Conservation (phyloP, 1,140 invertebrate species). For the Anoplophora glabripennis region DNA sequence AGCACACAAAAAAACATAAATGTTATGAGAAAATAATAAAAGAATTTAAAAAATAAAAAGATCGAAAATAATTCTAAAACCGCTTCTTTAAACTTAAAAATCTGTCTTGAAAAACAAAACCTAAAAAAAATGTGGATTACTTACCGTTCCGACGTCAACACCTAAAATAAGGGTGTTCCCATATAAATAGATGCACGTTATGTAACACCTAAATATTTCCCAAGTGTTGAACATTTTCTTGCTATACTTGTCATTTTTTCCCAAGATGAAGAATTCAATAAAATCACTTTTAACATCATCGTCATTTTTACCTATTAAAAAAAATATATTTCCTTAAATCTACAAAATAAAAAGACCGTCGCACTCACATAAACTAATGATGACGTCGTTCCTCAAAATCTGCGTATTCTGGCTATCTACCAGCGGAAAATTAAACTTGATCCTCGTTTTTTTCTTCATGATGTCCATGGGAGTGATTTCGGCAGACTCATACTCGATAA, state of each 20-base stretch:
- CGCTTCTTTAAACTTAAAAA: no score
- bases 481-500: constrained; percentile 32
- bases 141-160: constrained; percentile 40
- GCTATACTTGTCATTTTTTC: constrained; percentile 31
- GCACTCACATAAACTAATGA: constrained; percentile 41
- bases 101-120: no score
- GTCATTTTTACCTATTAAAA: constrained; percentile 32
- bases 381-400: constrained; percentile 40
- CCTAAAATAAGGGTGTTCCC: constrained; percentile 44
- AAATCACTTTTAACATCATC: constrained; percentile 34
- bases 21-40: no score
- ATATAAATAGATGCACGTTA: constrained; percentile 46
- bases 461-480: constrained; percentile 30
- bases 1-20: no score
- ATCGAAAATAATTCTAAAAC: no score
- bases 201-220: constrained; percentile 39
- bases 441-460: constrained; percentile 27
- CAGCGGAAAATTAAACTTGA: constrained; percentile 30
- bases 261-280: constrained; percentile 43
- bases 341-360: neutral
- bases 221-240: constrained; percentile 45
- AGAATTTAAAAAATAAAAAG: no score
- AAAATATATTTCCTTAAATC: neutral
- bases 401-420: constrained; percentile 28
- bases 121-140: constrained; percentile 6